Percentiles rank a stretch among this genome's conserved stretches.
Conservation (phyloP, 2,888 invertebrate genomes). For the Taphrorychus bicolor region DNA sequence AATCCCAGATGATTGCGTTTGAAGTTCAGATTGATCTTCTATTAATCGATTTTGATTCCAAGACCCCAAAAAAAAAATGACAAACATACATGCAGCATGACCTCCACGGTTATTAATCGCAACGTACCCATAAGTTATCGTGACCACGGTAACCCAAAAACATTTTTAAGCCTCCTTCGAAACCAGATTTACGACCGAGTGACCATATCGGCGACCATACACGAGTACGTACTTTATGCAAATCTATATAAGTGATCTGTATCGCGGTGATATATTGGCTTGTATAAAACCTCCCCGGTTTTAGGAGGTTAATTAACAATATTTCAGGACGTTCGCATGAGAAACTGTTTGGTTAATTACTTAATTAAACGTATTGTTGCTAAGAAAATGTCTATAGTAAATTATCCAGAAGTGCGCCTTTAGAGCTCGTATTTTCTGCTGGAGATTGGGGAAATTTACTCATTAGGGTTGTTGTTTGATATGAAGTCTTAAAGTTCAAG, state of each 20-base stretch:
- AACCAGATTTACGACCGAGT: slow-evolving; percentile 28
- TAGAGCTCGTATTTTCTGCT: too few species aligned
- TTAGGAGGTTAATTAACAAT: slow-evolving; percentile 23
- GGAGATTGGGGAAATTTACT: not conserved
- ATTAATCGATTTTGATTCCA: not conserved
- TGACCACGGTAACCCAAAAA: slow-evolving; percentile 28
- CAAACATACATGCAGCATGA: not conserved
- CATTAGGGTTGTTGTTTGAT: too few species aligned
- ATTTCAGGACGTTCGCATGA: slow-evolving; percentile 4
- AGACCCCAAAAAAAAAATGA: not conserved
- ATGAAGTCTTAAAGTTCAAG: too few species aligned
- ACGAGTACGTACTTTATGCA: slow-evolving; percentile 34
- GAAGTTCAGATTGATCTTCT: not conserved
- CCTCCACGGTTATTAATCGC: slow-evolving; percentile 8
- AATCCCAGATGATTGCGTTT: not conserved
- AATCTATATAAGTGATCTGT: slow-evolving; percentile 25
- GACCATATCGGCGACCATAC: slow-evolving; percentile 28
- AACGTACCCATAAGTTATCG: slow-evolving; percentile 17
- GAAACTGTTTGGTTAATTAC: not conserved
- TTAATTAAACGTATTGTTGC: not conserved
- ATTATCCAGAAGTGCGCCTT: not conserved
- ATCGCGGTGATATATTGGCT: slow-evolving; percentile 21
- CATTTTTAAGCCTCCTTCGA: slow-evolving; percentile 33
- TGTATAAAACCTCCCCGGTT: slow-evolving; percentile 10
- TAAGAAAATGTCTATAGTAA: not conserved